Evolutionary conservation across 2,888 invertebrate genomes (phyloP).

Genomic region (Acheta domesticus): DNA sequence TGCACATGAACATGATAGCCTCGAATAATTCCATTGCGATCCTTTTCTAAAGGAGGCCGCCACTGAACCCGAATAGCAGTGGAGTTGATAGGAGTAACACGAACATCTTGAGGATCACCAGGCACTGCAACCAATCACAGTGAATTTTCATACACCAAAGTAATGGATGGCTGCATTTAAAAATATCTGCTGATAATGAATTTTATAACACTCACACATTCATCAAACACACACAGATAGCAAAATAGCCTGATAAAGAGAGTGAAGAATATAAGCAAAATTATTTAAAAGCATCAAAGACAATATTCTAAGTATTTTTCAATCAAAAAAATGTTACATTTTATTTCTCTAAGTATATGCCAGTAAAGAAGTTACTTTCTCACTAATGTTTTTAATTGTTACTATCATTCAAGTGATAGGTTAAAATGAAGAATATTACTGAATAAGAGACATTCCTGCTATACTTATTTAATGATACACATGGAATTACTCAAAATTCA

Average conservation of each 20-base stretch:
- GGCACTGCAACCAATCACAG: conserved; percentile 71
- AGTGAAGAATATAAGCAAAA: conserved; percentile 18
- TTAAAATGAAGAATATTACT: conserved; percentile 18
- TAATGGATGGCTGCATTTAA: neutral
- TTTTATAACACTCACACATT: conserved; percentile 28
- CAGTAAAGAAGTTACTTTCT: conserved; percentile 1
- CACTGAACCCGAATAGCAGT: conserved; percentile 93
- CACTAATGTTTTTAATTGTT: neutral
- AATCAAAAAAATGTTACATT: neutral
- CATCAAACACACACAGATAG: conserved; percentile 18
- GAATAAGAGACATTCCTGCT: conserved; percentile 2
- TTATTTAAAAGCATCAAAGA: neutral
- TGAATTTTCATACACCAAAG: neutral
- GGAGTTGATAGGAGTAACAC: conserved; percentile 85
- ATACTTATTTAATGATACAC: conserved; percentile 19
- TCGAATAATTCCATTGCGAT: conserved; percentile 91
- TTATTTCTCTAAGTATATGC: neutral
- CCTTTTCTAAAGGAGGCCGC: conserved; percentile 88
- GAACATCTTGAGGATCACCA: conserved; percentile 92
- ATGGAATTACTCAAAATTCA: conserved; percentile 25
- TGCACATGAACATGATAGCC: conserved; percentile 96
- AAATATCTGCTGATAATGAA: conserved; percentile 19
- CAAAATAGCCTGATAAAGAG: neutral
- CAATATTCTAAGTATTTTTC: neutral
- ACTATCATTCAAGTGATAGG: neutral